Evolutionary conservation across 2,888 invertebrate species (phyloP), one percentile per base, ranked within the genome.

Genomic region (Phaedon cochleariae): DNA sequence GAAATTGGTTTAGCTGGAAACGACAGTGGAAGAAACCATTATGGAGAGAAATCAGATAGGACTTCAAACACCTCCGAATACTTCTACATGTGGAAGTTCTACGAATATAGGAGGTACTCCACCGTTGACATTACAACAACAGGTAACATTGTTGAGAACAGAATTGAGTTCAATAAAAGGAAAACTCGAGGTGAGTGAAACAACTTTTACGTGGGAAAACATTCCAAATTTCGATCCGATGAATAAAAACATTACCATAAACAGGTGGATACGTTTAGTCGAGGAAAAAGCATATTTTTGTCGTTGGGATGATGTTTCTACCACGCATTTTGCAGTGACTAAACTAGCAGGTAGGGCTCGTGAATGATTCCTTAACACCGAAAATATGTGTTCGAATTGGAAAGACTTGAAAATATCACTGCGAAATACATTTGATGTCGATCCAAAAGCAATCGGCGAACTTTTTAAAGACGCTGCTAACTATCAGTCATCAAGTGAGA

Each of bases 11-110:
- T n/a, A n/a, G n/a, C n/a, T n/a, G n/a, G n/a, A n/a, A n/a, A n/a
- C n/a, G n/a, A n/a, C n/a, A n/a, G n/a, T n/a, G n/a, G n/a, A 17
- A 66, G 55, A 31, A 62, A 62, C 26, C 3, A 26, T 7, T 3
- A 26, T 26, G 26, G 26, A 26, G 26, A 26, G 26, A 26, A 7
- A 3, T 26, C 7, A 26, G 3, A 5, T 7, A 26, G 26, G 26
- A 26, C 26, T 26, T 3, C 7, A 7, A 7, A 26, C 26, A 26
- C 26, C 26, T 26, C 26, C 26, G 26, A n/a, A n/a, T n/a, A 7
- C 26, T 26, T 26, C 26, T 26, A 26, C 26, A 26, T 3, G 31
- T 10, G 9, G 31, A 5, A 34, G 10, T 4, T 10, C 10, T 34
- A 34, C 9, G 9, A 34, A 34, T 34, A 10, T 5, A 34, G 31